These are phyloP conservation scores for Suncus etruscus DNA, from an alignment of 2,113 vertebrate genomes.

Conservation along the genomic window DNA sequence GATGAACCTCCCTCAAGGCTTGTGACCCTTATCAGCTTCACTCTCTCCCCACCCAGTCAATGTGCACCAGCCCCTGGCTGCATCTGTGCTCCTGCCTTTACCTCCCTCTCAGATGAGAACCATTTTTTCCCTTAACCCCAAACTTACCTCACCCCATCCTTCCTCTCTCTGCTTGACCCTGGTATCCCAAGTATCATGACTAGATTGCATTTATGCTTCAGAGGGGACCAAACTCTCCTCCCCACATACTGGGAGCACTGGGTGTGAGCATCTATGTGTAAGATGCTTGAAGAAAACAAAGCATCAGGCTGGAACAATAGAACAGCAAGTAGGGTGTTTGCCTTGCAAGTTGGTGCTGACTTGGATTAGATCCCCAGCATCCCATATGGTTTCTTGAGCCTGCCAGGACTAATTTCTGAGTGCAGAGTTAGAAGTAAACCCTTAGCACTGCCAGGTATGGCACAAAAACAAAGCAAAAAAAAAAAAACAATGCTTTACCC, in stretches of 20 bases:
- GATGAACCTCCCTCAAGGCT: not conserved
- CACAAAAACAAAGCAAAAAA: too few species aligned
- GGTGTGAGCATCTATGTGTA: not conserved
- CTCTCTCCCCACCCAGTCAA: not conserved
- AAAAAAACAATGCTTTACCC: too few species aligned
- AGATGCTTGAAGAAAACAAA: not conserved
- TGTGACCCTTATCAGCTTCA: not conserved
- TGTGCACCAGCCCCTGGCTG: accelerated
- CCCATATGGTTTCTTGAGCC: too few species aligned
- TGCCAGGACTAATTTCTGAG: too few species aligned
- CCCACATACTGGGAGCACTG: not conserved
- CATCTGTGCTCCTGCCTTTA: not conserved
- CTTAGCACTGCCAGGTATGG: too few species aligned
- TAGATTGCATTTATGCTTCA: not conserved
- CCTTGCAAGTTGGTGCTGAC: too few species aligned
- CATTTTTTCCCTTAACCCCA: not conserved
- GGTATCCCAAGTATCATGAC: not conserved
- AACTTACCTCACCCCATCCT: not conserved
- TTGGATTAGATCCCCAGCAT: too few species aligned
- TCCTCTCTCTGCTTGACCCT: not conserved
- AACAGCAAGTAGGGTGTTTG: too few species aligned
- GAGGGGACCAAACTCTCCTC: not conserved
- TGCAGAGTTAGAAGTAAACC: too few species aligned
- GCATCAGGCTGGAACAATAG: too few species aligned
- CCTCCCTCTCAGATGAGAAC: not conserved